Base-by-base conservation (phyloP, 2,113 vertebrate species). In the Semnornis frantzii region DNA sequence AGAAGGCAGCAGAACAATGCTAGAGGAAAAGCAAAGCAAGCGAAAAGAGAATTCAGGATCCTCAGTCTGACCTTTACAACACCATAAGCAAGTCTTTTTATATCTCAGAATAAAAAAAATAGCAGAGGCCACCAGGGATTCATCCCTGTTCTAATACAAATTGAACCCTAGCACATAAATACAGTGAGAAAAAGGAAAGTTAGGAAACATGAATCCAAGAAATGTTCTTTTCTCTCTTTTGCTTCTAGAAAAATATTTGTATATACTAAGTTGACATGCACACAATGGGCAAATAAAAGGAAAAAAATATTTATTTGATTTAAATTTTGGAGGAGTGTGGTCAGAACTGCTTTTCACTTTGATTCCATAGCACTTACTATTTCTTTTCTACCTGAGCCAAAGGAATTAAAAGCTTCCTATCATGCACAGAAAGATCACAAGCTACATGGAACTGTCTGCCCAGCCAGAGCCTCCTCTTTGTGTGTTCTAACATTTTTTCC, bases 61-160 rank as follows among this genome's bases (percentile, higher is more conserved):
- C 33, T 84, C 62, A 65, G 42, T 19, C 37, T 94, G 86, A 93
- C 92, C 93, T 96, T 96, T 94, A 78, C 44, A 93, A 39, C 54
- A 82, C 66, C 23, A 57, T 33, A 70, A 74, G 72, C 48, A 72
- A 24, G 91, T 87, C 69, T 78, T 95, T 91, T 85, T 85, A 88
- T 94, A 81, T 83, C 79, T 87, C 70, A 28, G 54, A 24, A 48
- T n/a, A 90, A 88, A 94, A 94, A 94, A 94, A 95, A 94, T 72
- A 86, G 83, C 48, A 63, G 48, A 90, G n/a, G 52, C 69, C 73
- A 65, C 77, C 63, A 69, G 75, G 72, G 82, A 94, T 90, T 94
- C 79, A 83, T 54, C 14, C 3, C 3, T 81, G 44, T 58, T 92
- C 69, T 71, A 85, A 71, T 12, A 91, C 11, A 89, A 87, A 89